Evolutionary conservation across 2,888 invertebrate genomes (phyloP), one percentile per base, ranked within the genome.

Genomic region (Ischnus inquisitorius): DNA sequence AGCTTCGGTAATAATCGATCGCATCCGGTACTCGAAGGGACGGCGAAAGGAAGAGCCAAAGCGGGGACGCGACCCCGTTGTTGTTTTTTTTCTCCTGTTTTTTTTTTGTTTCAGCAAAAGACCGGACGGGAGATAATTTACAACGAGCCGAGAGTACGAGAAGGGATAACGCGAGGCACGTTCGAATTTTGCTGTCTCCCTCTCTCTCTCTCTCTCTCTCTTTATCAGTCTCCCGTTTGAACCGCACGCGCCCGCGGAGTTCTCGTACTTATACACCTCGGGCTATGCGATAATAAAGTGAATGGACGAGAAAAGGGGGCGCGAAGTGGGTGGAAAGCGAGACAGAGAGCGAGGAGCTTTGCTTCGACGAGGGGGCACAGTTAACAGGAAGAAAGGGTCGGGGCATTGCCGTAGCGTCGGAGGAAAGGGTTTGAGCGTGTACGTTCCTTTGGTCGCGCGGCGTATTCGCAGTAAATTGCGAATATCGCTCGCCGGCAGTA

Each of bases 231-330:
- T 60, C n/a, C 34, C 28, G 67, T n/a, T 10, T 25, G 22, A 65
- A 75, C 48, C 79, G 80, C 83, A 80, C 83, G 83, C 76, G 72
- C 68, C 64, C 83, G 76, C 74, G 74, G 34, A 84, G 77, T 72
- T 43, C 76, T 46, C 83, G 76, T 75, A 80, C 76, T 83, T 77
- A 72, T 80, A 62, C 72, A 80, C 83, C 83, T 69, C 80, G 69
- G 77, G 83, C 83, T 64, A 84, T 84, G 74, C 77, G 83, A 84
- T 84, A 84, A 84, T 82, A 84, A 84, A 84, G 71, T 51, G 79
- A 84, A 82, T 82, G 78, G 72, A 75, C 78, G 84, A 79, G 78
- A 62, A 65, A 46, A 79, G 68, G 71, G 79, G 57, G 48, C 57
- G 74, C 43, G 25, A 54, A 80, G 60, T 54, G 65, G 51, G 74